Percentiles rank a stretch among this genome's conserved stretches.
These are phyloP conservation scores for Sceloporus tristichus DNA, from an alignment of 2,113 vertebrate species.

Conservation along the genomic window DNA sequence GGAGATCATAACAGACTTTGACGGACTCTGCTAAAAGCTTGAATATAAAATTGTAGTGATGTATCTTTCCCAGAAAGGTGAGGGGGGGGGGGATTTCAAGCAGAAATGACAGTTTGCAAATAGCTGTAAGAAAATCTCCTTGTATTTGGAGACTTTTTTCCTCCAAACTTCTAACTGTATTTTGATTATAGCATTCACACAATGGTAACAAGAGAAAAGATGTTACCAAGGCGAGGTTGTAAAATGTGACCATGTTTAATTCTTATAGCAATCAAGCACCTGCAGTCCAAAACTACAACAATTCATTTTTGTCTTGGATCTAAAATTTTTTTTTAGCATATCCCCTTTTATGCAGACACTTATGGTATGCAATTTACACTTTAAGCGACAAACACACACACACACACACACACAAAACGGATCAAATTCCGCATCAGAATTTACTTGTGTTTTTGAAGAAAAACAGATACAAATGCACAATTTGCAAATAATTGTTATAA, in stretches of 20 bases:
- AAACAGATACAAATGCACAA: conserved; percentile 20
- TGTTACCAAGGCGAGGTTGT: not conserved
- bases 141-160: too few species aligned
- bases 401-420: conserved; percentile 46
- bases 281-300: not conserved
- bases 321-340: conserved; percentile 46
- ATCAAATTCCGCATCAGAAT: conserved; percentile 56
- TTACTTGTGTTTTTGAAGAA: conserved; percentile 55
- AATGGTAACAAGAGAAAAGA: not conserved
- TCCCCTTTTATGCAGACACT: conserved; percentile 49
- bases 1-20: conserved; percentile 37
- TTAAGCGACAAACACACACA: conserved; percentile 39
- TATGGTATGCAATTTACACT: conserved; percentile 37
- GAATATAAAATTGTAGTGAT: conserved; percentile 38
- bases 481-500: conserved; percentile 24
- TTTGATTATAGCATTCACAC: not conserved
- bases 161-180: not conserved
- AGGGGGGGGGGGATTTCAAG: not conserved
- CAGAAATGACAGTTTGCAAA: conserved; percentile 34
- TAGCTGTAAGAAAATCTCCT: conserved; percentile 24
- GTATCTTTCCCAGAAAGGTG: conserved; percentile 5
- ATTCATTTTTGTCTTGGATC: conserved; percentile 35
- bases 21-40: conserved; percentile 39
- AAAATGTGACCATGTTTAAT: conserved; percentile 10
- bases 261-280: conserved; percentile 12